phyloP scores from a whole-genome alignment of 2,888 invertebrate species.

The Tenthredo scrophulariae region DNA sequence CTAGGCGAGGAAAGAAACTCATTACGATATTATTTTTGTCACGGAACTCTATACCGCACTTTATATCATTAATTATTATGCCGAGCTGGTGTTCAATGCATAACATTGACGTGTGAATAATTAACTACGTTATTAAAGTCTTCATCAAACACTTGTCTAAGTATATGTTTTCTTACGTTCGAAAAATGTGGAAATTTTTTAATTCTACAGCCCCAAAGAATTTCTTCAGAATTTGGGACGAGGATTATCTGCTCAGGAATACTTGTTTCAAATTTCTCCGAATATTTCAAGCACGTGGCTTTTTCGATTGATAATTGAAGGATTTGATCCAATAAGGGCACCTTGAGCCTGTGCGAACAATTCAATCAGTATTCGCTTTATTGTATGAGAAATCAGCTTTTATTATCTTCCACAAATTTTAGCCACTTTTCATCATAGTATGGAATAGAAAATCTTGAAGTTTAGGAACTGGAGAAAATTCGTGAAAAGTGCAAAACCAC shows the following conservation, averaged over 20 bases:
- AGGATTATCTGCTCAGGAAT: too few relatives aligned
- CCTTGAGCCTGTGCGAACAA: background rate
- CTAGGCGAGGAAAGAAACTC: slow-evolving; percentile 43
- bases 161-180: background rate
- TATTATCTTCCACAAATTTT: background rate
- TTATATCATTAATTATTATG: background rate
- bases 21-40: slow-evolving; percentile 8
- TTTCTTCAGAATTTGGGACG: background rate
- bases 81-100: background rate
- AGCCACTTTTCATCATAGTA: background rate
- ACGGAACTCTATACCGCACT: slow-evolving; percentile 1
- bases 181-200: background rate
- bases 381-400: background rate
- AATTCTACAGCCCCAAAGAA: background rate
- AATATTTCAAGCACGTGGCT: too few relatives aligned
- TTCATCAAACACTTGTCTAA: background rate
- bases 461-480: background rate
- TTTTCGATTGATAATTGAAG: too few relatives aligned
- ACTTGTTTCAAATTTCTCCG: too few relatives aligned
- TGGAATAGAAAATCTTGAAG: background rate
- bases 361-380: background rate
- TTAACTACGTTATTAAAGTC: background rate
- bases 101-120: background rate
- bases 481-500: too few relatives aligned
- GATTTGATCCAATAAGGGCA: too few relatives aligned